Conservation (phyloP, 2,888 invertebrate species). For the Slavum lentiscoides region DNA sequence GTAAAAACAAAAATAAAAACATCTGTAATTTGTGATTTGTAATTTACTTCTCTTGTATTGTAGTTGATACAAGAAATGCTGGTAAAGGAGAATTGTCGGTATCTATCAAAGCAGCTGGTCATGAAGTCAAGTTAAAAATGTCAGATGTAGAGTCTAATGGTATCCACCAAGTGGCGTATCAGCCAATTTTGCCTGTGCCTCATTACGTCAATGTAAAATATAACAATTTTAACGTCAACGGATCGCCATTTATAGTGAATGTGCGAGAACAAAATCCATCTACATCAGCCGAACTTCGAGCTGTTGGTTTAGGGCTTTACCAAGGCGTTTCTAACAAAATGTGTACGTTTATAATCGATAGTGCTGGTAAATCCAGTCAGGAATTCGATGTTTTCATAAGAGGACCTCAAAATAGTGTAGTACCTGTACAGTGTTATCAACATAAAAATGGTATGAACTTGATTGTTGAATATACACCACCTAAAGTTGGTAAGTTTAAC, state of each 20-base stretch:
- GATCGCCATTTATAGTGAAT: slow-evolving; percentile 66
- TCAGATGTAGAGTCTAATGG: slow-evolving; percentile 72
- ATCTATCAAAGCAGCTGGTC: slow-evolving; percentile 78
- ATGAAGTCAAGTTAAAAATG: slow-evolving; percentile 80
- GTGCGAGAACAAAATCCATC: slow-evolving; percentile 66
- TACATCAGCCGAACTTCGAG: slow-evolving; percentile 74
- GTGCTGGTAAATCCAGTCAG: slow-evolving; percentile 78
- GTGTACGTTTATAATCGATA: slow-evolving; percentile 86
- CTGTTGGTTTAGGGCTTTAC: slow-evolving; percentile 81
- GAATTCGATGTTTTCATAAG: slow-evolving; percentile 91
- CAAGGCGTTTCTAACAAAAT: slow-evolving; percentile 81
- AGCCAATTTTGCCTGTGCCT: slow-evolving; percentile 83
- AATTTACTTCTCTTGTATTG: slow-evolving; percentile 7
- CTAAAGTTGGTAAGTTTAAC: slow-evolving; percentile 67
- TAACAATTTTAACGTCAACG: slow-evolving; percentile 77
- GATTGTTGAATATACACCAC: slow-evolving; percentile 89
- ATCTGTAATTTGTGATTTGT: not conserved
- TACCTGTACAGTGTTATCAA: slow-evolving; percentile 91
- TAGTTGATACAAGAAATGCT: slow-evolving; percentile 76
- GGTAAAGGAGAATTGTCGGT: slow-evolving; percentile 84
- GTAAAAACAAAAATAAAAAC: slow-evolving; percentile 60
- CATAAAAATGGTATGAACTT: slow-evolving; percentile 88
- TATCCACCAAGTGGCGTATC: slow-evolving; percentile 82
- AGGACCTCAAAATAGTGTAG: slow-evolving; percentile 76
- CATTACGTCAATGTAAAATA: slow-evolving; percentile 84